Conservation (phyloP, 2,888 invertebrate species). For the Frankliniella intonsa region DNA sequence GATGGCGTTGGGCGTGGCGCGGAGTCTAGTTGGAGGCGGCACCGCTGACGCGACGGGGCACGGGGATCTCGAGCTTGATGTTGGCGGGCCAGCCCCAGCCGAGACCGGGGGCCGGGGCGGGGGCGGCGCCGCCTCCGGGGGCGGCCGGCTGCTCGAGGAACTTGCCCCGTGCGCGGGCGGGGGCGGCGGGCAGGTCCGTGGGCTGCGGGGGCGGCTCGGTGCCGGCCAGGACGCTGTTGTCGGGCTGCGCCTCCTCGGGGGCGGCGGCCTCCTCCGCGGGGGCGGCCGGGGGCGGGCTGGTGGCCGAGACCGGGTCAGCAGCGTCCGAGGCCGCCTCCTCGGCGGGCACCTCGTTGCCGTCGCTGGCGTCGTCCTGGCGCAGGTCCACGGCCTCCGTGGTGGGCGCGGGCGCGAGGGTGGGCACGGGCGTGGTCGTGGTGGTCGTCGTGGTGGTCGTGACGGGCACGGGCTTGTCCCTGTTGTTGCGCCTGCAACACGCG, state of each 20-base stretch:
- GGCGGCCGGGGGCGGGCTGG: slow-evolving; percentile 40
- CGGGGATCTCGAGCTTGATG: slow-evolving; percentile 18
- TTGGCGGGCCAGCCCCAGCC: slow-evolving; percentile 28
- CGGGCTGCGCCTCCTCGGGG: slow-evolving; percentile 7
- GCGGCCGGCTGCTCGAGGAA: slow-evolving; percentile 20
- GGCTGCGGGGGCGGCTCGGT: background rate
- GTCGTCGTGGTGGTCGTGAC: slow-evolving; percentile 29
- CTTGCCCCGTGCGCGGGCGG: slow-evolving; percentile 13
- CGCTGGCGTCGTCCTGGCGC: background rate
- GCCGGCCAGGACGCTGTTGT: slow-evolving; percentile 17
- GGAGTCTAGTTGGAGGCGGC: background rate
- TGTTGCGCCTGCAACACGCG: slow-evolving; percentile 15
- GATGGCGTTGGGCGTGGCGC: slow-evolving; percentile 19
- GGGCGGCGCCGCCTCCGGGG: slow-evolving; percentile 36
- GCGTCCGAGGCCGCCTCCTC: slow-evolving; percentile 29
- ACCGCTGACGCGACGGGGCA: slow-evolving; percentile 29
- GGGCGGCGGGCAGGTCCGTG: slow-evolving; percentile 1
- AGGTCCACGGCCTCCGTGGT: slow-evolving; percentile 19
- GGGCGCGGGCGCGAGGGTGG: slow-evolving; percentile 28
- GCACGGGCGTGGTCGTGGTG: slow-evolving; percentile 30
- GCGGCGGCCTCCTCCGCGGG: slow-evolving; percentile 28
- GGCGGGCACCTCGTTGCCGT: slow-evolving; percentile 30
- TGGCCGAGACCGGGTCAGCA: slow-evolving; percentile 38
- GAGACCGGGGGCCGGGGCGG: slow-evolving; percentile 30
- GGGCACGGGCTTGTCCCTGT: slow-evolving; percentile 20